phyloP scores from a whole-genome alignment of 2,113 vertebrate species.

The Aleadryas rufinucha region DNA sequence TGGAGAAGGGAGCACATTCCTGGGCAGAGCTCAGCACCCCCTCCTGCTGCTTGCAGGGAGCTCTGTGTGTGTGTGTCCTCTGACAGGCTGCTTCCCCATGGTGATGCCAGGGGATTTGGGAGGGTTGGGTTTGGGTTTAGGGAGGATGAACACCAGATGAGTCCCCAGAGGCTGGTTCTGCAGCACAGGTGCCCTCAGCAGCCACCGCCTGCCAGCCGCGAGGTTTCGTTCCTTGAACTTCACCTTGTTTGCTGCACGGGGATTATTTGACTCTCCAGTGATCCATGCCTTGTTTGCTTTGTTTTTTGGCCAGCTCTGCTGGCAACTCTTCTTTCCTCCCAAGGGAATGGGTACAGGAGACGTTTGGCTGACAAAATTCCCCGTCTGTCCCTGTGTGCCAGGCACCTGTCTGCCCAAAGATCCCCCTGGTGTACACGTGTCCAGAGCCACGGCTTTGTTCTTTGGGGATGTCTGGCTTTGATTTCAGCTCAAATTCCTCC shows the following conservation, averaged over 20 bases:
- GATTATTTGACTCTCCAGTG: constrained; percentile 45
- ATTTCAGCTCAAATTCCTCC: not conserved
- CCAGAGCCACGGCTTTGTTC: not conserved
- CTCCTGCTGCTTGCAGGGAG: not conserved
- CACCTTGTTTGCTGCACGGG: not conserved
- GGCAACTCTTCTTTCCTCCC: not conserved
- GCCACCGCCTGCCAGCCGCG: not conserved
- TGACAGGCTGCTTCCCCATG: not conserved
- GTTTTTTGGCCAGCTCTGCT: constrained; percentile 15
- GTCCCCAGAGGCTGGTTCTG: constrained; percentile 42
- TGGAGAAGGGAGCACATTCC: not conserved
- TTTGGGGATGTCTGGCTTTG: not conserved
- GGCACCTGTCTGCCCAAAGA: not conserved
- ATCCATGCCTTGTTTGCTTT: constrained; percentile 27
- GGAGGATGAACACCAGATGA: constrained; percentile 44
- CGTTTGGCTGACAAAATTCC: not conserved
- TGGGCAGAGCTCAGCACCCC: not conserved
- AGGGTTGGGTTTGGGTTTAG: constrained; percentile 36
- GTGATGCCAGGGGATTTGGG: not conserved
- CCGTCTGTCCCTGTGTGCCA: fast-evolving
- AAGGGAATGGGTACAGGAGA: not conserved
- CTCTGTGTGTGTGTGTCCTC: not conserved
- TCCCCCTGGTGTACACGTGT: fast-evolving
- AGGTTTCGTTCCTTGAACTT: constrained; percentile 10
- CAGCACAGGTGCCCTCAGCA: constrained; percentile 7